Percentiles rank a stretch among this genome's conserved stretches.
Conservation (phyloP, 2,797 vertebrate species). For the Pseudomugil tenellus region DNA sequence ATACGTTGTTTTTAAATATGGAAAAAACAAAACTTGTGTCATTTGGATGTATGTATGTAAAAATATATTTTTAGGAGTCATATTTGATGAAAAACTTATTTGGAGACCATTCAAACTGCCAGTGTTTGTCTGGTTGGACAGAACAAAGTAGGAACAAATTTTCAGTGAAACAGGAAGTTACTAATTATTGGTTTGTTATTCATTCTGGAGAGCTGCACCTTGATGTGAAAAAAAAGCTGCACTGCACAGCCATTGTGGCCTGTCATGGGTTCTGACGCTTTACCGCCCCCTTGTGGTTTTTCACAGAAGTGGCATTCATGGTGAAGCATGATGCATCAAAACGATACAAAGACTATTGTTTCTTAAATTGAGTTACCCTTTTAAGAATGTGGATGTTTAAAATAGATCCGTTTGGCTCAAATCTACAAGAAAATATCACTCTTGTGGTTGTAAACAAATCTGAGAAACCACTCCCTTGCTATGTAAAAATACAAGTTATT, state of each 20-base stretch:
- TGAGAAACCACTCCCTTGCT: slow-evolving; percentile 61
- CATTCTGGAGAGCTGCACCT: not conserved
- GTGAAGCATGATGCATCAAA: slow-evolving; percentile 22
- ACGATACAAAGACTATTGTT: slow-evolving; percentile 39
- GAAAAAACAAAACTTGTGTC: too few relatives aligned
- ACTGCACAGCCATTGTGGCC: not conserved
- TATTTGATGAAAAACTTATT: too few relatives aligned
- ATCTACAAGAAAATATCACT: slow-evolving; percentile 52
- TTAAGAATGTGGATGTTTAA: slow-evolving; percentile 39
- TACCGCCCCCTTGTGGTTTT: slow-evolving; percentile 68
- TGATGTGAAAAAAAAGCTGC: slow-evolving; percentile 6
- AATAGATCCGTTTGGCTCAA: slow-evolving; percentile 53
- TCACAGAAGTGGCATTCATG: slow-evolving; percentile 16
- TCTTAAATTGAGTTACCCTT: slow-evolving; percentile 29
- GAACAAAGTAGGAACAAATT: slow-evolving; percentile 5
- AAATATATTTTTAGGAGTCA: too few relatives aligned
- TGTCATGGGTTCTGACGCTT: not conserved
- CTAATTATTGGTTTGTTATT: slow-evolving; percentile 23
- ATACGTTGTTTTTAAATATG: too few relatives aligned
- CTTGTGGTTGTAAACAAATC: slow-evolving; percentile 65
- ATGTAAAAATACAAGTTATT: slow-evolving; percentile 48
- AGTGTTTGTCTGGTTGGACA: slow-evolving; percentile 6
- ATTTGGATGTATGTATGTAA: too few relatives aligned
- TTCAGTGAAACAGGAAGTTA: slow-evolving; percentile 7
- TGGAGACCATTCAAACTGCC: not conserved